Percentiles rank a stretch among this genome's conserved stretches.
Conservation (phyloP, 2,888 invertebrate species). For the Eupithecia vulgata region DNA sequence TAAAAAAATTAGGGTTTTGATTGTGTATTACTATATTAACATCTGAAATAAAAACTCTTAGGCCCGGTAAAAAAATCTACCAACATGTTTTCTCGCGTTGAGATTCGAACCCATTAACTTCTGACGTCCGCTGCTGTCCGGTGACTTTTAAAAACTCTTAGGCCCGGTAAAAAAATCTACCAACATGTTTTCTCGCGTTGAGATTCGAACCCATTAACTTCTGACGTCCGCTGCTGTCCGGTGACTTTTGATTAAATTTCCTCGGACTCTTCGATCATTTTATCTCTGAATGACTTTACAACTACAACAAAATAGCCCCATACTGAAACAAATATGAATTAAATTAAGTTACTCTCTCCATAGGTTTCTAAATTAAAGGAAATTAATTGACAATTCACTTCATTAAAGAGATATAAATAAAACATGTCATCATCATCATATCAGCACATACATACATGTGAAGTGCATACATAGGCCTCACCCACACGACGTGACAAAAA, state of each 20-base stretch:
- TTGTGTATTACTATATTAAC: neutral
- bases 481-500: too few relatives aligned
- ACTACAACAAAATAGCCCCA: slow-evolving; percentile 55
- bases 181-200: neutral
- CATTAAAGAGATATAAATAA: neutral
- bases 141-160: too few relatives aligned
- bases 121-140: neutral
- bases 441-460: too few relatives aligned
- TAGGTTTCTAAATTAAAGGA: neutral
- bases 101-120: neutral
- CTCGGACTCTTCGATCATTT: slow-evolving; percentile 36
- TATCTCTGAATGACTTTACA: slow-evolving; percentile 50
- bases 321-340: slow-evolving; percentile 31
- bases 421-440: too few relatives aligned
- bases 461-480: too few relatives aligned
- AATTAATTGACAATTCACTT: neutral
- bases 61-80: neutral
- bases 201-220: neutral
- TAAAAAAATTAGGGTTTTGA: neutral
- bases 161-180: neutral
- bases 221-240: neutral
- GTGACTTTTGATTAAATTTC: neutral
- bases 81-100: neutral
- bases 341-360: neutral
- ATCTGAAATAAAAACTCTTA: neutral